phyloP scores from a whole-genome alignment of 1,140 invertebrate genomes.

The Euwallacea similis region DNA sequence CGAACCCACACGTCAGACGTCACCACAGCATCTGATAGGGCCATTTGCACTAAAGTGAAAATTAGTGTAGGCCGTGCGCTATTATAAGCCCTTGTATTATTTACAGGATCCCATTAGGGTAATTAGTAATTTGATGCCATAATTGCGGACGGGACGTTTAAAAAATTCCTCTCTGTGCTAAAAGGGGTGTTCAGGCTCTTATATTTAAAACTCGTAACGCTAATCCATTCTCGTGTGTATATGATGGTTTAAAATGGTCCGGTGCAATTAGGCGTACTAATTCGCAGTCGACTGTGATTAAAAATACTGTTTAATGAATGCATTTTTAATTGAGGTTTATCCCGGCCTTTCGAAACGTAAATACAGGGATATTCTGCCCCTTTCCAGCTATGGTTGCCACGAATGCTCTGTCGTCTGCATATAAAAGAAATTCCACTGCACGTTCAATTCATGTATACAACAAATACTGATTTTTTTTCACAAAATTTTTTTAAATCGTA shows the following conservation, averaged over 20 bases:
- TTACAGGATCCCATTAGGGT: slow-evolving; percentile 40
- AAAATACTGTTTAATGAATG: neutral
- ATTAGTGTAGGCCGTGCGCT: slow-evolving; percentile 37
- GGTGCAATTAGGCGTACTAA: slow-evolving; percentile 6
- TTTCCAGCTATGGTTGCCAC: no score
- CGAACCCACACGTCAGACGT: slow-evolving; percentile 18
- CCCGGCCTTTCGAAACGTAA: no score
- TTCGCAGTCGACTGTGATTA: slow-evolving; percentile 2
- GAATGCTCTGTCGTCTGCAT: no score
- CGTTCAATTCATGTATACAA: no score
- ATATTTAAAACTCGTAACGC: slow-evolving; percentile 5
- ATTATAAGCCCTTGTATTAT: slow-evolving; percentile 40
- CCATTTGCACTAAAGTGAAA: slow-evolving; percentile 35
- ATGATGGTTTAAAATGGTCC: slow-evolving; percentile 2
- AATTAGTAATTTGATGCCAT: slow-evolving; percentile 40
- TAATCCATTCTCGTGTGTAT: slow-evolving; percentile 10
- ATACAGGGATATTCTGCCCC: no score
- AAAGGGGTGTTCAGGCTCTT: slow-evolving; percentile 19
- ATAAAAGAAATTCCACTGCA: no score
- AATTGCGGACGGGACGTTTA: slow-evolving; percentile 37
- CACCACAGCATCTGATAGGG: slow-evolving; percentile 20
- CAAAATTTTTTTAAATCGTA: no score
- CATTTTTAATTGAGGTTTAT: no score
- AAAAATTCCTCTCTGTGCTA: slow-evolving; percentile 27
- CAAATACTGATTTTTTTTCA: no score